A percentile compares a stretch with the other conserved stretches of the same genome.
Evolutionary conservation across 2,888 invertebrate species (phyloP).

Genomic region (Gandaritis pyraliata): DNA sequence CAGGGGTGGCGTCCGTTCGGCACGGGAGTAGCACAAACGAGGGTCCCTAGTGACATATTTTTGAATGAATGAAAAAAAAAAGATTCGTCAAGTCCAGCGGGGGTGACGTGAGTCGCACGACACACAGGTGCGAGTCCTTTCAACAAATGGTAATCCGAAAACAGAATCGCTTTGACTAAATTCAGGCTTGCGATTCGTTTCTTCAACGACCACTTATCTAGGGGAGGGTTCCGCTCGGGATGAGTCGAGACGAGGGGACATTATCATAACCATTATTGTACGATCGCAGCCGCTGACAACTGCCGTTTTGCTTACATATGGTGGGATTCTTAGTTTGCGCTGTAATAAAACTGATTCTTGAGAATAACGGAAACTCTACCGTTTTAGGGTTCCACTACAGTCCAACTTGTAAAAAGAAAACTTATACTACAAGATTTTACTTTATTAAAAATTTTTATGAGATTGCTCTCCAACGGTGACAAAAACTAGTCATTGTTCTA

Average conservation of each 20-base stretch:
- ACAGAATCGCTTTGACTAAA: constrained; percentile 13
- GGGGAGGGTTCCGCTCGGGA: constrained; percentile 27
- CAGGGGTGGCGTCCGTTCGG: constrained; percentile 51
- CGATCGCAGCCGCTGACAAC: constrained; percentile 58
- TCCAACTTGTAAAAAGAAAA: neutral
- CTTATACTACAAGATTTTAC: neutral
- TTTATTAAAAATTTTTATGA: neutral
- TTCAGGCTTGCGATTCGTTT: constrained; percentile 9
- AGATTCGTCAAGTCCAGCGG: constrained; percentile 49
- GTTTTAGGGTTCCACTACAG: constrained; percentile 1
- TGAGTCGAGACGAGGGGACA: constrained; percentile 48
- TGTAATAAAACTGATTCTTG: constrained; percentile 51
- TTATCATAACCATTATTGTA: constrained; percentile 64
- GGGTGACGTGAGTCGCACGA: constrained; percentile 41
- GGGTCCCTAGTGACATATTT: constrained; percentile 68
- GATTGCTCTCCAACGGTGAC: no score
- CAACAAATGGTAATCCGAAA: constrained; percentile 16
- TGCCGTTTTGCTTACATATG: constrained; percentile 52
- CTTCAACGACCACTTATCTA: constrained; percentile 19
- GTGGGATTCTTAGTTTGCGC: constrained; percentile 49
- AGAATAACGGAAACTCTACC: constrained; percentile 28
- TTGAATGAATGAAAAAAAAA: constrained; percentile 58
- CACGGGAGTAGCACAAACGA: constrained; percentile 52
- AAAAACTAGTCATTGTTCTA: no score
- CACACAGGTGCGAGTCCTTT: constrained; percentile 23